Base-by-base conservation (phyloP, 2,888 invertebrate genomes). In the Caenorhabditis sp. region DNA sequence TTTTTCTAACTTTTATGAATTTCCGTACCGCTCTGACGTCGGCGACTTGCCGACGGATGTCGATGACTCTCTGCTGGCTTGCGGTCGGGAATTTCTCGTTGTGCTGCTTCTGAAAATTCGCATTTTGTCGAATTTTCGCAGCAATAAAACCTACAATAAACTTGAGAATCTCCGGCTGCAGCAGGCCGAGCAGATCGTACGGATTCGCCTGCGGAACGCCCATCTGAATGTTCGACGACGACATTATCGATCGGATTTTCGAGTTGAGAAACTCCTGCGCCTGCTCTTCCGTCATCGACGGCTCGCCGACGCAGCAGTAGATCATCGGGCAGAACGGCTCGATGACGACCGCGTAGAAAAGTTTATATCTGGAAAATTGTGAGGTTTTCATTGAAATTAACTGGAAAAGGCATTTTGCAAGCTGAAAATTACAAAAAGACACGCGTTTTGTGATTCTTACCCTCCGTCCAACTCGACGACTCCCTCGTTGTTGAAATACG, bases 401-500 rank as follows among this genome's bases (percentile, higher is more conserved):
- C 7, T 4, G 11, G 20, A 20, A n/a, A 46, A 17, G 7, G 30
- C n/a, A n/a, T n/a, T n/a, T n/a, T n/a, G n/a, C n/a, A n/a, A n/a
- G n/a, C n/a, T n/a, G n/a, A n/a, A n/a, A n/a, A n/a, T n/a, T n/a
- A n/a, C 9, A n/a, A 37, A 61, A 35, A 24, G 22, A 30, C 30
- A 30, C 9, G 30, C 30, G n/a, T n/a, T 48, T 43, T 17, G 13
- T 13, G 22, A 2, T 32, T 24, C 53, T 43, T 32, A 68, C 78
- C 58, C 70, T 53, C 78, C 78, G 46, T 76, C 79, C 2, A 78
- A 20, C 35, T 79, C 80, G 30, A 80, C 68, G 30, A 63, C 70
- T 9, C 82, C 82, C n/a, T 78, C 65, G 41, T 79, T 79, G 41
- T 73, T 70, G 66, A 79, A 80, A 62, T 82, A 76, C 20, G 79